A percentile compares a stretch with the other conserved stretches of the same genome.
Evolutionary conservation across 2,888 invertebrate genomes (phyloP).

Genomic region (Phengaris alcon): DNA sequence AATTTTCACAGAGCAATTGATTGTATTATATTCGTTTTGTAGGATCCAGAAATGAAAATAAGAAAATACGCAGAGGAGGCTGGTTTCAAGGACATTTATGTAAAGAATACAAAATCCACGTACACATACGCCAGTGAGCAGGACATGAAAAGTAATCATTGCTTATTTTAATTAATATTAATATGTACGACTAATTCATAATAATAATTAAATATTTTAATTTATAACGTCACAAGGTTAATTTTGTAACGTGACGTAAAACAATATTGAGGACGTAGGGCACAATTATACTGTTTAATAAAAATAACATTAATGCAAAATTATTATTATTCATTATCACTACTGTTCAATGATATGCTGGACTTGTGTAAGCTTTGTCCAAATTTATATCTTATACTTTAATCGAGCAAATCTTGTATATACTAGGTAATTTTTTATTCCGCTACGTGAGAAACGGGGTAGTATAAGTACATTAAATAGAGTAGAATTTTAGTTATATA

Average conservation of each 20-base stretch:
- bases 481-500: no score
- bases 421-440: no score
- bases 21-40: not conserved
- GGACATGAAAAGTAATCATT: constrained; percentile 2
- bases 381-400: not conserved
- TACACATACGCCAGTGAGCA: constrained; percentile 8
- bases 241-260: not conserved
- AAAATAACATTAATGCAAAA: not conserved
- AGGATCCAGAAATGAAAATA: constrained; percentile 1
- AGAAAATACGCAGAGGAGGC: not conserved
- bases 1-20: no score
- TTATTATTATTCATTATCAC: not conserved
- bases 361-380: not conserved
- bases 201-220: not conserved
- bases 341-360: not conserved
- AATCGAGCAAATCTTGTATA: no score
- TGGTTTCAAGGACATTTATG: not conserved
- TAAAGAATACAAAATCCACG: not conserved
- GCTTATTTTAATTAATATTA: not conserved
- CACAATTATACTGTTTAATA: not conserved
- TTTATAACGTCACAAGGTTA: not conserved
- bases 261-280: not conserved
- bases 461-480: no score
- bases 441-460: no score
- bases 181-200: not conserved